phyloP scores from a whole-genome alignment of 2,113 vertebrate species.

The Capreolus pygargus region DNA sequence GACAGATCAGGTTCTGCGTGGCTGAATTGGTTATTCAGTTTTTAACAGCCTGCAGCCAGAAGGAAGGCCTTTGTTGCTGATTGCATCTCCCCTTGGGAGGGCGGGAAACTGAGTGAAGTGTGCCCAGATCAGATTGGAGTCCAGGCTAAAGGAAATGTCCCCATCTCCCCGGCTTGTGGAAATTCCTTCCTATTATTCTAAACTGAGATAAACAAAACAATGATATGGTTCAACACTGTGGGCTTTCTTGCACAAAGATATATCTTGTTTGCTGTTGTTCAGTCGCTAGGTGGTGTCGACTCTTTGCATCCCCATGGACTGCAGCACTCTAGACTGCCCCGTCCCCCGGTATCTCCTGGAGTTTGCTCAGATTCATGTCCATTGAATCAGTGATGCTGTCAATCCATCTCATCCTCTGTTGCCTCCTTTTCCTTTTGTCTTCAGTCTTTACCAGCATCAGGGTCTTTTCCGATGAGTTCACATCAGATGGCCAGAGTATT shows the following conservation, averaged over 20 bases:
- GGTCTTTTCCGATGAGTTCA: not conserved
- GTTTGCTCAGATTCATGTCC: not conserved
- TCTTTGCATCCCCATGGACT: fast-evolving
- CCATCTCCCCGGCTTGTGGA: not conserved
- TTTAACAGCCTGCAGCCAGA: not conserved
- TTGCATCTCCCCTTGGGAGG: not conserved
- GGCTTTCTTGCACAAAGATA: not conserved
- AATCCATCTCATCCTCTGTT: not conserved
- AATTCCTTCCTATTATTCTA: not conserved
- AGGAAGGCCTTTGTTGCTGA: not conserved
- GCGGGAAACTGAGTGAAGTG: not conserved
- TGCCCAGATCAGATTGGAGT: not conserved
- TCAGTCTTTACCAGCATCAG: not conserved
- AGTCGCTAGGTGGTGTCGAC: not conserved
- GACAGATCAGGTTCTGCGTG: not conserved
- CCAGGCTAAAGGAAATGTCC: not conserved
- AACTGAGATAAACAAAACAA: not conserved
- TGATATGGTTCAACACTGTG: not conserved
- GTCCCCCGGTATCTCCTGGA: not conserved
- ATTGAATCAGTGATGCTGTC: not conserved
- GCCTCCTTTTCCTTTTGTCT: not conserved
- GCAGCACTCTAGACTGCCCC: not conserved
- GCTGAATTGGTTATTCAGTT: slow-evolving; percentile 18
- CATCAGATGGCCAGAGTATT: not conserved
- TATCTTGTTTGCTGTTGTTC: not conserved